phyloP scores from a whole-genome alignment of 2,888 invertebrate species.

The Gisinianus flammeolus region DNA sequence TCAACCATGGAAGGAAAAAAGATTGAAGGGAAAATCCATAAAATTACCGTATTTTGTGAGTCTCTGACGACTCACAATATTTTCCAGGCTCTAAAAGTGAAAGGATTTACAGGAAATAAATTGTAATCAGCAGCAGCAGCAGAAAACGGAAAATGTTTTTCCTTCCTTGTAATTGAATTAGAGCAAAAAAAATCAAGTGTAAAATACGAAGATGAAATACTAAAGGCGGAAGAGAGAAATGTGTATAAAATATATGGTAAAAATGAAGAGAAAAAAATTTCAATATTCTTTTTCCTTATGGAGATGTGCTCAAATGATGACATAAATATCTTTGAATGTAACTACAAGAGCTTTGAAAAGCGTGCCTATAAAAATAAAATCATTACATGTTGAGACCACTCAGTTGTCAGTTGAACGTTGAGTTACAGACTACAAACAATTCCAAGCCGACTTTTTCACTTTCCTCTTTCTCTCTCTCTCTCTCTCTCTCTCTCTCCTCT shows the following conservation, averaged over 20 bases:
- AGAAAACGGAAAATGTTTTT: too few species aligned
- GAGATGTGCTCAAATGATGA: not conserved
- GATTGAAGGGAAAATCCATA: too few species aligned
- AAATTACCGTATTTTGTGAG: not conserved
- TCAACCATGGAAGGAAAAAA: too few species aligned
- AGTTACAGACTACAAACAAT: not conserved
- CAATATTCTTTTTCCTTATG: not conserved
- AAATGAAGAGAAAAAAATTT: not conserved
- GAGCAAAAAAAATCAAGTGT: not conserved
- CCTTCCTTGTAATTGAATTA: not conserved
- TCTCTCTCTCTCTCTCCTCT: not conserved
- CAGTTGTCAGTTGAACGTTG: conserved; percentile 14
- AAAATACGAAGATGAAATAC: not conserved
- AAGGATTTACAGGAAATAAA: not conserved
- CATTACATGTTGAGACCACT: not conserved
- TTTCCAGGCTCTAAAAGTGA: not conserved
- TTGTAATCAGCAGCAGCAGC: not conserved
- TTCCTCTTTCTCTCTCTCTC: conserved; percentile 2
- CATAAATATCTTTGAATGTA: not conserved
- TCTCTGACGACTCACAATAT: too few species aligned
- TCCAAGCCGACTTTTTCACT: conserved; percentile 2
- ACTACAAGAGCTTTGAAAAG: conserved; percentile 4
- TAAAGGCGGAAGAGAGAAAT: not conserved
- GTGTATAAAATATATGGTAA: too few species aligned
- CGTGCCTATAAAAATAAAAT: conserved; percentile 5